phyloP scores from a whole-genome alignment of 2,113 vertebrate species.

The Dolichotis patagonum region DNA sequence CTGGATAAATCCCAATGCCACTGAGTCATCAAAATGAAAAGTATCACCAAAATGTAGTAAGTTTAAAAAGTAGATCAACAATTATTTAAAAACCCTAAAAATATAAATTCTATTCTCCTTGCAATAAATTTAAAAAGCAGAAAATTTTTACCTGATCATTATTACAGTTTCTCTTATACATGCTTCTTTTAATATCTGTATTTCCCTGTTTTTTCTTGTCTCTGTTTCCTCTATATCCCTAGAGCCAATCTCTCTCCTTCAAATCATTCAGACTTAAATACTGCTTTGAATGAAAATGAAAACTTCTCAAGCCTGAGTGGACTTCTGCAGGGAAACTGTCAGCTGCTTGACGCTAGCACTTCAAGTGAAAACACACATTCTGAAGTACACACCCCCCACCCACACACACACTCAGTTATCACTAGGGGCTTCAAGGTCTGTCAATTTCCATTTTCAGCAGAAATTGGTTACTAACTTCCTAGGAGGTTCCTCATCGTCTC shows the following conservation, averaged over 20 bases:
- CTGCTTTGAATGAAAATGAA: neutral
- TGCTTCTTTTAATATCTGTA: neutral
- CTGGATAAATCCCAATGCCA: neutral
- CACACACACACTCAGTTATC: neutral
- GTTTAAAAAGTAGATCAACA: neutral
- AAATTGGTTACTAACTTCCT: slow-evolving; percentile 92
- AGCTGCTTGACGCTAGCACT: neutral
- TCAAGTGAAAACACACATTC: neutral
- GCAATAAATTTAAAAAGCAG: neutral
- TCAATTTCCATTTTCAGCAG: neutral
- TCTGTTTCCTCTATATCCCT: neutral
- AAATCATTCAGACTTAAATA: neutral
- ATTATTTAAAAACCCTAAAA: neutral
- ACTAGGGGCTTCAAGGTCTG: neutral
- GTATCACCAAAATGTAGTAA: neutral
- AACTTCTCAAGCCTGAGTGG: neutral
- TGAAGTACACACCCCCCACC: neutral
- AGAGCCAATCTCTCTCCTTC: neutral
- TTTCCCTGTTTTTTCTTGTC: neutral
- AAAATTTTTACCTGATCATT: neutral
- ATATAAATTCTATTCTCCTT: neutral
- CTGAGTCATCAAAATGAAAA: neutral
- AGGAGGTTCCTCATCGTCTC: slow-evolving; percentile 93
- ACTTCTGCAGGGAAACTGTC: neutral
- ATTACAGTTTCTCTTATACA: too few relatives aligned